A percentile compares a stretch with the other conserved stretches of the same genome.
Conservation (phyloP, 2,113 vertebrate species). For the Ranitomeya imitator region DNA sequence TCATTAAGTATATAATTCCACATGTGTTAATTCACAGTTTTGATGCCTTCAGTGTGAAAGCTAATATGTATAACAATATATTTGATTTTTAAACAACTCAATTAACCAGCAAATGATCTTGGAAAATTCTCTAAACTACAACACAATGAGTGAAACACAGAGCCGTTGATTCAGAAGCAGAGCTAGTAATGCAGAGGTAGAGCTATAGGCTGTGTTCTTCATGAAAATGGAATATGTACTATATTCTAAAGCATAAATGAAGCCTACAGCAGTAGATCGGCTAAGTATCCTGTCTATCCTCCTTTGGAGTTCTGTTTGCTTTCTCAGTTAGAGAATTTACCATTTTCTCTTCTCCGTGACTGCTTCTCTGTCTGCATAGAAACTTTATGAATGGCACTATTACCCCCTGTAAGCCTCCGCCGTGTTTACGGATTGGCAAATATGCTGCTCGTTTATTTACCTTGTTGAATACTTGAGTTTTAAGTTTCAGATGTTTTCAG, state of each 20-base stretch:
- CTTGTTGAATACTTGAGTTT: constrained; percentile 26
- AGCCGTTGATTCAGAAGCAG: background rate
- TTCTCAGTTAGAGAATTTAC: constrained; percentile 41
- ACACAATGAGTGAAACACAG: constrained; percentile 3
- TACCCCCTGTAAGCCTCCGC: constrained; percentile 33
- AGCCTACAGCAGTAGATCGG: background rate
- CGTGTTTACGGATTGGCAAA: constrained; percentile 45
- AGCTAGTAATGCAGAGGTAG: background rate
- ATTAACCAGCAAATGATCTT: background rate
- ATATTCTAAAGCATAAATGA: constrained; percentile 1
- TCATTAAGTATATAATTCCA: no score
- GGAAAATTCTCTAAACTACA: background rate
- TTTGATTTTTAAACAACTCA: background rate
- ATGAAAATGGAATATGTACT: constrained; percentile 23
- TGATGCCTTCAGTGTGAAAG: no score
- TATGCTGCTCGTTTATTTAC: constrained; percentile 48
- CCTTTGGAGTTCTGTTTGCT: constrained; percentile 52
- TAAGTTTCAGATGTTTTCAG: constrained; percentile 47
- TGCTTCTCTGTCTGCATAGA: constrained; percentile 30
- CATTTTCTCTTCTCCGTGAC: constrained; percentile 42
- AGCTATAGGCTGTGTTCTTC: background rate
- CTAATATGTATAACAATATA: no score
- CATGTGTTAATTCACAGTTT: no score
- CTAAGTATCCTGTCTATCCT: constrained; percentile 50
- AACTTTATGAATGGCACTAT: constrained; percentile 48